Base-by-base conservation (phyloP, 2,888 invertebrate species). In the Salpingus planirostris region DNA sequence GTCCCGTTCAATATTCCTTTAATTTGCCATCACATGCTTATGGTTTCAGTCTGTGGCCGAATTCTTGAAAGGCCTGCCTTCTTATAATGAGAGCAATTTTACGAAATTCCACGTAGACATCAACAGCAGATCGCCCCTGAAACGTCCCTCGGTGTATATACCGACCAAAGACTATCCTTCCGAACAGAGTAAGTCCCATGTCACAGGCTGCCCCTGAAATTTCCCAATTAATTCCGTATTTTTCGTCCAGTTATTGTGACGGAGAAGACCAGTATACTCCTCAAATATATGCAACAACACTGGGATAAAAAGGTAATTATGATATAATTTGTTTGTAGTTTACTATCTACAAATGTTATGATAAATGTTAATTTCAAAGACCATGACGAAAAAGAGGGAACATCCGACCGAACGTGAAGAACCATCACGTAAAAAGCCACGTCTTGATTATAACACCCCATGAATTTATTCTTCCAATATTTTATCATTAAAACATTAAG, bases 271-370 rank as follows among this genome's bases (percentile, higher is more conserved):
- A 92, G 91, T 60, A 92, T 95, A 55, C 71, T 95, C 36, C 67
- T 95, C 54, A 79, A 93, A 67, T 95, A 91, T 66, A 74, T 95
- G 43, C 92, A 93, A 54, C 90, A 92, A 55, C 90, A 91, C 65
- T 93, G 91, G 89, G 92, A 93, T 60, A 92, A 90, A 70, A 89
- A 89, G 75, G 78, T 82, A 65, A 39, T 5, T 18, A 18, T n/a
- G 10, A 6, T 23, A 5, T 6, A 23, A 6, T 7, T 10, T 23
- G 4, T 23, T 18, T 18, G 5, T 18, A 8, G 18, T 5, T 18
- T 5, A 18, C 18, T 18, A 8, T 18, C 18, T 18, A 18, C 18
- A 6, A 18, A 18, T 18, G 18, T 6, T 8, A 8, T 18, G n/a
- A n/a, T n/a, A n/a, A n/a, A n/a, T n/a, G n/a, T n/a, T n/a, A n/a